phyloP scores from a whole-genome alignment of 2,113 vertebrate species.

The Hippocampus mohnikei region DNA sequence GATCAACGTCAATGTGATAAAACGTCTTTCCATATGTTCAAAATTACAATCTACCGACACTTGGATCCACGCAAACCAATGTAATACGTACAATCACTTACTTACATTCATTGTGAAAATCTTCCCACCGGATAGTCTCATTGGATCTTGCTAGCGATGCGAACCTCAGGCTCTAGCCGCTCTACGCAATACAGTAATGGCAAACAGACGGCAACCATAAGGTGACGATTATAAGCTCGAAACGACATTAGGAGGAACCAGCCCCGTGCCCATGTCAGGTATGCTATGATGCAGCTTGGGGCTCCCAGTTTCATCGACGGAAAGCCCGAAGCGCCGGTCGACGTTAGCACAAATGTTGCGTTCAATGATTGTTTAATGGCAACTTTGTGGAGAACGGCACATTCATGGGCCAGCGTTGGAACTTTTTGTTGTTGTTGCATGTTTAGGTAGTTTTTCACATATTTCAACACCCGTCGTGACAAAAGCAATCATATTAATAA shows the following conservation, averaged over 20 bases:
- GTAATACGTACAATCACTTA: neutral
- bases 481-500: neutral
- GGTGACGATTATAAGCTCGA: slow-evolving; percentile 41
- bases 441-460: neutral
- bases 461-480: neutral
- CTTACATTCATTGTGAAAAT: slow-evolving; percentile 44
- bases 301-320: neutral
- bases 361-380: slow-evolving; percentile 37
- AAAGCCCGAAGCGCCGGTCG: slow-evolving; percentile 2
- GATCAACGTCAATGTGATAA: neutral
- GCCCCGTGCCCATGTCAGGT: slow-evolving; percentile 39
- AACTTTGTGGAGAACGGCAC: neutral
- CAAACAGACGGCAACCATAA: slow-evolving; percentile 26
- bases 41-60: neutral
- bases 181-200: slow-evolving; percentile 29
- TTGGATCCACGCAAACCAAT: neutral
- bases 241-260: slow-evolving; percentile 5
- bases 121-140: slow-evolving; percentile 20
- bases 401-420: neutral
- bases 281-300: neutral
- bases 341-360: slow-evolving; percentile 34
- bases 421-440: neutral
- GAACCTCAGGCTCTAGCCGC: neutral
- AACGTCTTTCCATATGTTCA: neutral
- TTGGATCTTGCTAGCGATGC: slow-evolving; percentile 23